Evolutionary conservation across 2,797 vertebrate genomes (phyloP).

Genomic region (Silurus aristotelis): DNA sequence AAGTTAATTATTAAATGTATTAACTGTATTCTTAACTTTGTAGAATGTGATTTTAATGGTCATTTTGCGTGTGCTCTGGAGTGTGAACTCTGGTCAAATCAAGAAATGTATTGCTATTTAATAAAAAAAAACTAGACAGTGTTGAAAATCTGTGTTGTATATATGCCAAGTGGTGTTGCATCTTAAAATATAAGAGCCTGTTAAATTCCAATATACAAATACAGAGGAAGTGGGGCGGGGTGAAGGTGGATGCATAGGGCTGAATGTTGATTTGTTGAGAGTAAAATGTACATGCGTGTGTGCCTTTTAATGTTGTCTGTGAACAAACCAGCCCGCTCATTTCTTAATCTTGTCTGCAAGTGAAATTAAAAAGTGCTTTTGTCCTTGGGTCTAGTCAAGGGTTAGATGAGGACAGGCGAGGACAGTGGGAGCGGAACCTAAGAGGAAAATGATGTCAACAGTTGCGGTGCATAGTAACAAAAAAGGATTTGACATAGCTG

Average conservation of each 20-base stretch:
- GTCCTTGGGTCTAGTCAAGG: conserved; percentile 39
- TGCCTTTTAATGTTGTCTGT: conserved; percentile 68
- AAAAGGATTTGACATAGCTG: not conserved
- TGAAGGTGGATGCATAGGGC: not conserved
- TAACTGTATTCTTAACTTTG: conserved; percentile 56
- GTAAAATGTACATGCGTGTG: not conserved
- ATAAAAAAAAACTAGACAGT: not conserved
- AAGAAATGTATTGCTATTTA: not conserved
- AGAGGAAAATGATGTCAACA: not conserved
- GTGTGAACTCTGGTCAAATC: not conserved
- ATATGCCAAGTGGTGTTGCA: not conserved
- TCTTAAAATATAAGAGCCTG: not conserved
- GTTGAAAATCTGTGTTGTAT: not conserved
- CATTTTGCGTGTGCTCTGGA: not conserved
- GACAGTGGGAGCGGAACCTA: conserved; percentile 12
- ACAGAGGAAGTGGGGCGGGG: not conserved
- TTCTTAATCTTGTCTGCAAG: conserved; percentile 81
- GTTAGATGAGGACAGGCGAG: conserved; percentile 33
- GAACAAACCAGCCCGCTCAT: conserved; percentile 86
- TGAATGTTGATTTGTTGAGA: not conserved
- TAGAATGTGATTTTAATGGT: not conserved
- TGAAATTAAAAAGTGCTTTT: conserved; percentile 61
- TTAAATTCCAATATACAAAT: not conserved
- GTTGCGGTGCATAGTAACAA: not conserved
- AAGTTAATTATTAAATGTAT: conserved; percentile 62